Evolutionary conservation across 1,140 invertebrate species (phyloP).

Genomic region (Reticulitermes speratus): DNA sequence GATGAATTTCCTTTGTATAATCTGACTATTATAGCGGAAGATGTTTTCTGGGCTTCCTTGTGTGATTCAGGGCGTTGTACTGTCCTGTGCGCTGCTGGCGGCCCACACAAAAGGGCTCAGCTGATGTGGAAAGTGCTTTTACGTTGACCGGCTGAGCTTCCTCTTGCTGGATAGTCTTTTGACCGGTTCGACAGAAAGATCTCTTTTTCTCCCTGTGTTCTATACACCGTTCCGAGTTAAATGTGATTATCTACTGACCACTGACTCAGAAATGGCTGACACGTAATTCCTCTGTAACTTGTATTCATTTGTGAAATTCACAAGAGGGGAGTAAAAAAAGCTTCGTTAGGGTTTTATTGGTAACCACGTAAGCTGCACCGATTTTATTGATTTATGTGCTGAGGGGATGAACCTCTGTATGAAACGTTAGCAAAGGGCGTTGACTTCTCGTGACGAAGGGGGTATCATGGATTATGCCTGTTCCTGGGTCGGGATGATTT

Average conservation of each 20-base stretch:
- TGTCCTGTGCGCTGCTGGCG: neutral
- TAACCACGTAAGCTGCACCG: slow-evolving; percentile 13
- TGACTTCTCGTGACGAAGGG: neutral
- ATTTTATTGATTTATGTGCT: slow-evolving; percentile 14
- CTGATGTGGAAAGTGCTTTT: slow-evolving; percentile 9
- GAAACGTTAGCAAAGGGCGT: neutral
- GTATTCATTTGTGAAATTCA: slow-evolving; percentile 31
- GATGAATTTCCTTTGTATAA: neutral
- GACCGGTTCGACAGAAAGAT: slow-evolving; percentile 14
- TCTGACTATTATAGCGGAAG: slow-evolving; percentile 10
- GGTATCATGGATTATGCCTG: neutral
- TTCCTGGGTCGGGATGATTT: neutral
- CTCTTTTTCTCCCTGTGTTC: neutral
- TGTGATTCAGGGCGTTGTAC: neutral
- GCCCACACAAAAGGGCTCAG: neutral
- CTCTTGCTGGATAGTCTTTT: slow-evolving; percentile 15
- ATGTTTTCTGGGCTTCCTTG: slow-evolving; percentile 10
- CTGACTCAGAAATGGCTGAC: slow-evolving; percentile 27
- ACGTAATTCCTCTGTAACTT: slow-evolving; percentile 27
- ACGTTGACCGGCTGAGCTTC: neutral
- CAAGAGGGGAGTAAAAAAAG: slow-evolving; percentile 19
- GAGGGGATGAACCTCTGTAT: slow-evolving; percentile 14
- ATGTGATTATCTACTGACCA: slow-evolving; percentile 28
- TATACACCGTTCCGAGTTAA: slow-evolving; percentile 17
- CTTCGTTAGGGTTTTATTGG: slow-evolving; percentile 14